Evolutionary conservation across 2,888 invertebrate genomes (phyloP), one percentile per base, ranked within the genome.

Genomic region (Yponomeuta evonymella): DNA sequence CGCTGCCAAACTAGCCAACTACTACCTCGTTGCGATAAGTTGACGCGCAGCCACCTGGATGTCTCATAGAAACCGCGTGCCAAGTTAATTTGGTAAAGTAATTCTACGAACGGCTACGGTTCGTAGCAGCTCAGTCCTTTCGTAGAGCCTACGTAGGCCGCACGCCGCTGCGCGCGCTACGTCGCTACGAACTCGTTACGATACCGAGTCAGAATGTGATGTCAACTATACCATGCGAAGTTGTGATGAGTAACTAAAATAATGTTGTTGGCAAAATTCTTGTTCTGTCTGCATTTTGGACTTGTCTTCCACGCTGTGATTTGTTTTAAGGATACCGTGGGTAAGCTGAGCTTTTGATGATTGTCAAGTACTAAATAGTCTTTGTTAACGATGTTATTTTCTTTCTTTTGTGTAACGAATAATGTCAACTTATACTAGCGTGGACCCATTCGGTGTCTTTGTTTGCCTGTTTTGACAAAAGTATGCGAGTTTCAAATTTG

Each of bases 231-330:
- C 75, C 75, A 72, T 76, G 73, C 73, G 76, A 75, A 79, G 80
- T 75, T 88, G 89, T 81, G 73, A 90, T 91, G 90, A 89, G 86
- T 84, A 82, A 83, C 15, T 86, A 83, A 58, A 89, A 91, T 87
- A 81, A 92, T 92, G 91, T 87, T 87, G 88, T 87, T 90, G 81
- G 86, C 85, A 81, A 91, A 89, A 88, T 83, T 91, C 81, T 87
- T 92, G 85, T 90, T 90, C 84, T 92, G 86, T 82, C 79, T 89
- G 86, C 88, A 91, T 77, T 91, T 92, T 77, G 92, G 91, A 90
- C 91, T 92, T 79, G 90, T 91, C 89, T 91, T 92, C 87, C 90
- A 91, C 80, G 86, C 89, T 83, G 92, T 90, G 84, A 92, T 91
- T 85, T 91, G 92, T 84, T 90, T 90, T 85, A 90, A 91, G 85